Evolutionary conservation across 2,797 vertebrate species (phyloP).

Genomic region (Sciurus carolinensis): DNA sequence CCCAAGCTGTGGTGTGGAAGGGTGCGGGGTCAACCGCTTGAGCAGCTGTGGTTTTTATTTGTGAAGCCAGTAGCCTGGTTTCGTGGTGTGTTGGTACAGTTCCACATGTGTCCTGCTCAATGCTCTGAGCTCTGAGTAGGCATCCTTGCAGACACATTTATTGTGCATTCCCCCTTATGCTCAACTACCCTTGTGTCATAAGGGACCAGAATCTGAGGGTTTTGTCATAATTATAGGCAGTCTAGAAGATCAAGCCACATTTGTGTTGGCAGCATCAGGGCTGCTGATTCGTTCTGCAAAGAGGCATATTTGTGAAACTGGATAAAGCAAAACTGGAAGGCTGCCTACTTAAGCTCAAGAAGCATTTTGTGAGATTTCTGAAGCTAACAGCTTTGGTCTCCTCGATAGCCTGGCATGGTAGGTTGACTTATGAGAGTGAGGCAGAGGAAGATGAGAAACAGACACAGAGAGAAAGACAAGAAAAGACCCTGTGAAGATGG

Average conservation of each 20-base stretch:
- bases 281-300: neutral
- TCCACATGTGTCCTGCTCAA: neutral
- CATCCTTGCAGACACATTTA: neutral
- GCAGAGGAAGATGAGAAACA: neutral
- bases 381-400: neutral
- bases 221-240: neutral
- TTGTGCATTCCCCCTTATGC: too few relatives aligned
- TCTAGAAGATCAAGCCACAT: neutral
- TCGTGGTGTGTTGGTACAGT: neutral
- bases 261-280: neutral
- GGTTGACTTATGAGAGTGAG: neutral
- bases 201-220: neutral
- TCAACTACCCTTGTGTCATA: neutral
- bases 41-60: neutral
- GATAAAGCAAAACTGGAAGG: slow-evolving; percentile 42
- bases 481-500: neutral
- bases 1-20: neutral
- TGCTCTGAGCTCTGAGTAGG: neutral
- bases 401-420: neutral
- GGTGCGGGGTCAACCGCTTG: neutral
- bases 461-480: neutral
- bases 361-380: slow-evolving; percentile 10
- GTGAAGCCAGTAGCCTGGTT: neutral
- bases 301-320: neutral
- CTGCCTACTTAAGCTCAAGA: slow-evolving; percentile 37